Percentiles rank a stretch among this genome's conserved stretches.
Evolutionary conservation across 1,140 invertebrate species (phyloP).

Genomic region (Luehdorfia chinensis): DNA sequence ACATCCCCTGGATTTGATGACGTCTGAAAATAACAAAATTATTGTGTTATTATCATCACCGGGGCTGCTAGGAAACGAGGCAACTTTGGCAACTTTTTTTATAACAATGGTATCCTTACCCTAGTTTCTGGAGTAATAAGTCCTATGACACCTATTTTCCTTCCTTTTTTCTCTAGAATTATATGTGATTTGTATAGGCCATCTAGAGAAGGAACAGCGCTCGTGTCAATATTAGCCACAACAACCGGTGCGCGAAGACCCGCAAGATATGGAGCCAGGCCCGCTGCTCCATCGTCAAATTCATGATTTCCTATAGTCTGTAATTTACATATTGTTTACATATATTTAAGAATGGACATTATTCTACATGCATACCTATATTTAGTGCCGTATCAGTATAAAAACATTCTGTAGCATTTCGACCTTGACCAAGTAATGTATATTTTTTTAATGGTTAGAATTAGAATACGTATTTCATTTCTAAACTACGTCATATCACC

Average conservation of each 20-base stretch:
- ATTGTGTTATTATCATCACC: too few species aligned
- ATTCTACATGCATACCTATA: too few species aligned
- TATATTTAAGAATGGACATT: too few species aligned
- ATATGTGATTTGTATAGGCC: conserved; percentile 80
- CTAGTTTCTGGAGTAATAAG: conserved; percentile 79
- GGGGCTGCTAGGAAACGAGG: too few species aligned
- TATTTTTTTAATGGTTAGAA: too few species aligned
- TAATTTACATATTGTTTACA: conserved; percentile 28
- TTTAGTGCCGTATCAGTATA: too few species aligned
- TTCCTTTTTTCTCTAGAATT: conserved; percentile 79
- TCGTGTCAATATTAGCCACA: conserved; percentile 86
- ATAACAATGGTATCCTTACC: conserved; percentile 28
- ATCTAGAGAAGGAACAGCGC: conserved; percentile 81
- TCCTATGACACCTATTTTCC: conserved; percentile 89
- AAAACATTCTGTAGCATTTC: too few species aligned
- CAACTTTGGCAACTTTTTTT: too few species aligned
- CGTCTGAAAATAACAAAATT: conserved; percentile 33
- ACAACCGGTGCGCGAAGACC: conserved; percentile 82
- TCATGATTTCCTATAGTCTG: conserved; percentile 94
- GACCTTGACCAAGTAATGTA: too few species aligned
- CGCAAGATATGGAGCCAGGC: conserved; percentile 85
- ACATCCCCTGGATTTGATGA: conserved; percentile 58
- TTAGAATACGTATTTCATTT: too few species aligned
- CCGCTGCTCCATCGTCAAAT: conserved; percentile 88
- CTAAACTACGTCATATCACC: too few species aligned